Conservation (phyloP, 2,797 vertebrate genomes). For the Coilia nasus region DNA sequence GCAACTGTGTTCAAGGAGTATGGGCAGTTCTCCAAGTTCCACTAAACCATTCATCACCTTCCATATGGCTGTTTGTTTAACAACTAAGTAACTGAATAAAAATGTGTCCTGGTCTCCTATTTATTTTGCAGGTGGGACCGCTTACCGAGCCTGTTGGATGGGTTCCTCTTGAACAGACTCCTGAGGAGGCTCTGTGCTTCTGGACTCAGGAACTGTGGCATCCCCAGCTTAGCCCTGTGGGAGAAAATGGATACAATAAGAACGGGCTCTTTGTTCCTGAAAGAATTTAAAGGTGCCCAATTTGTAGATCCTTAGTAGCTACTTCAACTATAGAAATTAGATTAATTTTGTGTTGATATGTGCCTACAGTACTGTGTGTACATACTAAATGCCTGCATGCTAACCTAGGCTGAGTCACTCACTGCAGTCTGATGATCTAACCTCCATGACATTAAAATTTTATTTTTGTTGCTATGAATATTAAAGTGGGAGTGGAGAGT, state of each 20-base stretch:
- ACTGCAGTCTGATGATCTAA: too few relatives aligned
- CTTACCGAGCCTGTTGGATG: constrained; percentile 93
- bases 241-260: not conserved
- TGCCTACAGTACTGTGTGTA: not conserved
- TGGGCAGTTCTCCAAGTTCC: not conserved
- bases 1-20: not conserved
- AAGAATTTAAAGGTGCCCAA: not conserved
- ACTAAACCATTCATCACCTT: not conserved
- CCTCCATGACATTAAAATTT: not conserved
- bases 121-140: not conserved
- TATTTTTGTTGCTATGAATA: not conserved
- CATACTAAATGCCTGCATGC: too few relatives aligned
- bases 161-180: constrained; percentile 98
- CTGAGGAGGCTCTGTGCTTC: constrained; percentile 96
- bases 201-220: constrained; percentile 95
- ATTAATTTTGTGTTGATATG: not conserved
- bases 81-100: not conserved
- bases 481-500: not conserved
- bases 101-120: not conserved
- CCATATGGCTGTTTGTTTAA: not conserved
- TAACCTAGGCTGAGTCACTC: too few relatives aligned
- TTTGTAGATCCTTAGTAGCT: not conserved
- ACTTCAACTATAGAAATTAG: not conserved
- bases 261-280: constrained; percentile 38
- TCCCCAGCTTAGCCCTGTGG: constrained; percentile 93